These are phyloP conservation scores for Itoplectis maculator DNA, from an alignment of 2,888 invertebrate genomes.

Conservation along the genomic window DNA sequence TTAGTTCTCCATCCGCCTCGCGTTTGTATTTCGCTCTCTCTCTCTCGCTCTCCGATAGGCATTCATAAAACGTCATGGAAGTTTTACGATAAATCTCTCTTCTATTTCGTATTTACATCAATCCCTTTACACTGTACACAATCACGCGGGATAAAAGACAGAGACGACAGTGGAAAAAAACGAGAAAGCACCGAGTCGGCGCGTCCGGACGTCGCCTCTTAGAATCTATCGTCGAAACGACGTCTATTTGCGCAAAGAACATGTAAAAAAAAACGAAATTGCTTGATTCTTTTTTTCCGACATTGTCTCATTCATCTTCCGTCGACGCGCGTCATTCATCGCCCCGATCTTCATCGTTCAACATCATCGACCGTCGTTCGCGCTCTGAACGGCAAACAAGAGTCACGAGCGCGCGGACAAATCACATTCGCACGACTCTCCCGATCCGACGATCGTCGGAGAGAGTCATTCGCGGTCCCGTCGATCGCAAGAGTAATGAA, in stretches of 20 bases:
- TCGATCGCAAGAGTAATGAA: conserved; percentile 12
- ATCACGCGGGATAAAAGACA: conserved; percentile 64
- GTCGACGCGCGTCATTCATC: conserved; percentile 11
- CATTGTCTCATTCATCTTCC: conserved; percentile 14
- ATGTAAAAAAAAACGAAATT: conserved; percentile 41
- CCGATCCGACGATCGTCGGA: not conserved
- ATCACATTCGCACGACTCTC: conserved; percentile 21
- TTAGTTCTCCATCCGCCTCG: conserved; percentile 20
- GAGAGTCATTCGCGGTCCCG: not conserved
- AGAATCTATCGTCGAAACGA: conserved; percentile 36
- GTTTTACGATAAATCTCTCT: conserved; percentile 66
- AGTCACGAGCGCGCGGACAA: conserved; percentile 11
- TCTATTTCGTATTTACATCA: conserved; percentile 76
- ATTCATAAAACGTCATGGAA: conserved; percentile 71
- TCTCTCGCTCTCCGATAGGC: conserved; percentile 38
- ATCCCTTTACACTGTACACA: conserved; percentile 79
- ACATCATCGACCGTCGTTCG: conserved; percentile 8
- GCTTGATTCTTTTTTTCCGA: conserved; percentile 39
- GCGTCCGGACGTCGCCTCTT: conserved; percentile 21
- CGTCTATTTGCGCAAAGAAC: conserved; percentile 32
- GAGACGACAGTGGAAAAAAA: conserved; percentile 45
- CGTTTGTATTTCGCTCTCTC: conserved; percentile 25
- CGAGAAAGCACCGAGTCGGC: not conserved
- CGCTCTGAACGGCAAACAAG: not conserved
- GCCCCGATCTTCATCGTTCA: conserved; percentile 25